Conservation (phyloP, 2,797 vertebrate genomes). For the Anableps anableps region DNA sequence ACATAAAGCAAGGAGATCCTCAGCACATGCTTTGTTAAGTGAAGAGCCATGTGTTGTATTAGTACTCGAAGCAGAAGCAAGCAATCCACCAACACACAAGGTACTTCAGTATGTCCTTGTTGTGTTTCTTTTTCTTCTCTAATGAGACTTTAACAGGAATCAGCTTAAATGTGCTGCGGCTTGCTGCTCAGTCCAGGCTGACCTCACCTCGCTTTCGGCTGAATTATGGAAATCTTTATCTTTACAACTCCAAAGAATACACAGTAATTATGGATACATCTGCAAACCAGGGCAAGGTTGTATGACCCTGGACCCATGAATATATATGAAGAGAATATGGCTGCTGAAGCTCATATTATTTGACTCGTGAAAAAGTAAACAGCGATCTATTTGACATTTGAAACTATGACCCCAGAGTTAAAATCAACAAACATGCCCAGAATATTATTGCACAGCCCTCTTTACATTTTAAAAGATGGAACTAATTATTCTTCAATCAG, state of each 20-base stretch:
- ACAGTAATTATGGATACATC: conserved; percentile 64
- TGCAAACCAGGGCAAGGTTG: conserved; percentile 48
- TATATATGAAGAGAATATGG: conserved; percentile 57
- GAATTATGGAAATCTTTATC: conserved; percentile 55
- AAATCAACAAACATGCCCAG: conserved; percentile 23
- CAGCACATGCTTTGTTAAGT: conserved; percentile 29
- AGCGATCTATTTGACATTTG: conserved; percentile 55
- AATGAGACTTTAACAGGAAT: conserved; percentile 62
- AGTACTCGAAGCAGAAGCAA: conserved; percentile 42
- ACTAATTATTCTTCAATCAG: conserved; percentile 9
- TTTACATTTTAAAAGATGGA: conserved; percentile 16
- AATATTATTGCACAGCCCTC: conserved; percentile 1
- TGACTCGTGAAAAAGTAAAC: conserved; percentile 47
- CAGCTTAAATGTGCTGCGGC: conserved; percentile 34
- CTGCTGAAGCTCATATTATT: conserved; percentile 30
- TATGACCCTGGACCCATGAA: conserved; percentile 69
- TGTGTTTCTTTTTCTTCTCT: conserved; percentile 41
- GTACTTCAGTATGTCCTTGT: conserved; percentile 49
- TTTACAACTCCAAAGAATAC: conserved; percentile 47
- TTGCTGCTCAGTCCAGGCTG: conserved; percentile 49
- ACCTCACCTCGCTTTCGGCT: conserved; percentile 51
- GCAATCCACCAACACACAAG: conserved; percentile 10
- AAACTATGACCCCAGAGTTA: conserved; percentile 45
- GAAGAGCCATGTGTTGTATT: conserved; percentile 28
- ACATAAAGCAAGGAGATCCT: conserved; percentile 37